Evolutionary conservation across 2,113 vertebrate species (phyloP).

Genomic region (Nannobrachium achirus): DNA sequence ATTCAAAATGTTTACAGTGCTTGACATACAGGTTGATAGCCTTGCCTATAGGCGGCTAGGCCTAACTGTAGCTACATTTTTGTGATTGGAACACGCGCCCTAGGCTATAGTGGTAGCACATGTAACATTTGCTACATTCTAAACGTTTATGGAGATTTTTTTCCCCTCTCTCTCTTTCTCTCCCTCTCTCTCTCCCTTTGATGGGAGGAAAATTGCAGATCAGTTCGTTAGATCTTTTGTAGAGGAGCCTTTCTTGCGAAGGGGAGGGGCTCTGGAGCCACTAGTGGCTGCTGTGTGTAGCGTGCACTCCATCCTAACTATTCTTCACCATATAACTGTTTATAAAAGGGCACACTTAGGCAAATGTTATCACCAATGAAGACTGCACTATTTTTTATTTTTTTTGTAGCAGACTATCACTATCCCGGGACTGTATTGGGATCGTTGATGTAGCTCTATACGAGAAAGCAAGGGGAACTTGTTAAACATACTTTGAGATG

Average conservation of each 20-base stretch:
- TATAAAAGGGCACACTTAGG: slow-evolving; percentile 65
- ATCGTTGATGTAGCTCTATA: neutral
- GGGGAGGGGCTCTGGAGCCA: slow-evolving; percentile 88
- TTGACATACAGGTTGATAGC: too few species aligned
- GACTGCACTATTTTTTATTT: slow-evolving; percentile 9
- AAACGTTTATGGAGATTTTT: slow-evolving; percentile 49
- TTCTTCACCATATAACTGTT: slow-evolving; percentile 73
- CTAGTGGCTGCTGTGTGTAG: slow-evolving; percentile 69
- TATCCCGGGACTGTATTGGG: neutral
- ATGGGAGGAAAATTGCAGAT: slow-evolving; percentile 82
- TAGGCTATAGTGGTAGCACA: neutral
- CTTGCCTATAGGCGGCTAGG: too few species aligned
- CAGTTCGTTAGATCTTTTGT: slow-evolving; percentile 95
- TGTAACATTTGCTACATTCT: slow-evolving; percentile 27
- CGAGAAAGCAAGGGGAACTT: neutral
- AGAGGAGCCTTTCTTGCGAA: slow-evolving; percentile 89
- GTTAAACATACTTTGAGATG: neutral
- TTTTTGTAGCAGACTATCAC: neutral
- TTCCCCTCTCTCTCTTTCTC: neutral
- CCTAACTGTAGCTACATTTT: neutral
- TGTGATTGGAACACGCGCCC: neutral
- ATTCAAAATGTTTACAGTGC: too few species aligned
- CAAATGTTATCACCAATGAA: slow-evolving; percentile 53
- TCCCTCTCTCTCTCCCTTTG: slow-evolving; percentile 55
- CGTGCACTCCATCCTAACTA: slow-evolving; percentile 69